Base-by-base conservation (phyloP, 2,113 vertebrate species). In the Aspiorhynchus laticeps region DNA sequence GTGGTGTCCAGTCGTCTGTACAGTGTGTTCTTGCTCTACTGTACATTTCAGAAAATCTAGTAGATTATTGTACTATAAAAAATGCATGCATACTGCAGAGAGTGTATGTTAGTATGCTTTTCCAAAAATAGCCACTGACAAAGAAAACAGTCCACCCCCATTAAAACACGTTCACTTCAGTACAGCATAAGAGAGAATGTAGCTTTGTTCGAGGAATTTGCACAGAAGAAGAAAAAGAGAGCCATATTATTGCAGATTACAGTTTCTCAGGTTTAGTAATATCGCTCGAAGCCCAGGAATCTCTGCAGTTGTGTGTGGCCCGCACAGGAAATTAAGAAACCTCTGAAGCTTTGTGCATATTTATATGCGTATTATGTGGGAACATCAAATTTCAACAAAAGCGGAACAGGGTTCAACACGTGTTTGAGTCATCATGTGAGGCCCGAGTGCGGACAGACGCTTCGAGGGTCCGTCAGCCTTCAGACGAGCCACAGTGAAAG, bases 301-400 rank as follows among this genome's bases (percentile, higher is more conserved):
- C 90, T 91, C 24, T 86, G 90, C 59, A 90, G 88, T 91, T 91
- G 90, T 87, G 94, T 95, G 94, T 95, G 95, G 94, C 93, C 94
- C 88, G 46, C 92, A 94, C 95, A 95, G 95, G 95, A 95, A 95
- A 96, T 95, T 93, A 95, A 95, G 92, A 95, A 94, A 93, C 95
- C 93, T 95, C 92, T 43, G 90, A 88, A 93, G 92, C 91, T 93
- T 93, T 92, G 90, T 94, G 93, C 91, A 93, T 94, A 95, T 95
- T 95, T 96, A 92, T 93, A 91, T 93, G 91, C 87, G 92, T 93
- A 93, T 94, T 94, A 94, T 91, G 92, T 93, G 90, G 93, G 92
- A 94, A 93, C 94, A 92, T 90, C 46, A 74, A 91, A 90, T 94
- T 94, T 94, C 94, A 93, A 94, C 92, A 92, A 93, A 93, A 91